phyloP scores from a whole-genome alignment of 2,797 vertebrate genomes.

The Protonibea diacanthus region DNA sequence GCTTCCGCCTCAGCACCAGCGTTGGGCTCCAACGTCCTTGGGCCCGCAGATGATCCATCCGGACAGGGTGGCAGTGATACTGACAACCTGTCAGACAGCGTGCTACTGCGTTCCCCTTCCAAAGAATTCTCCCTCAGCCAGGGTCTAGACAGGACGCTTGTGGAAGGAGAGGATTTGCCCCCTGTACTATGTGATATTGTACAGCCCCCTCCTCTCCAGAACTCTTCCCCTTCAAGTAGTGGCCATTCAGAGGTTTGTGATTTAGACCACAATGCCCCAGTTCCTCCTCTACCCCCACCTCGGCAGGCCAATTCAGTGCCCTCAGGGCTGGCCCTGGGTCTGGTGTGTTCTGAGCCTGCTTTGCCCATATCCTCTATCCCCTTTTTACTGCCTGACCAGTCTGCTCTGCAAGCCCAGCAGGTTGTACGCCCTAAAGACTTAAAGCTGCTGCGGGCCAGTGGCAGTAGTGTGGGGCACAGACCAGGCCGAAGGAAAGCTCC shows the following conservation, averaged over 20 bases:
- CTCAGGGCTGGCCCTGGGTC: slow-evolving; percentile 85
- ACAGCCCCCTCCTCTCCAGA: slow-evolving; percentile 77
- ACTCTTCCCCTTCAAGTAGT: slow-evolving; percentile 87
- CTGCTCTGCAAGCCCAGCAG: slow-evolving; percentile 84
- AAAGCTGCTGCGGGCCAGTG: slow-evolving; percentile 87
- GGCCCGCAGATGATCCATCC: slow-evolving; percentile 58
- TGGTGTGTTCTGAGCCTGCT: slow-evolving; percentile 86
- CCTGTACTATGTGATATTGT: slow-evolving; percentile 72
- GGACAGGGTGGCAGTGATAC: slow-evolving; percentile 87
- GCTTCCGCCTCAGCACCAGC: slow-evolving; percentile 66
- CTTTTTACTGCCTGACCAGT: slow-evolving; percentile 85
- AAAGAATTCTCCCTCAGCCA: slow-evolving; percentile 85
- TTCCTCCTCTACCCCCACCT: slow-evolving; percentile 86
- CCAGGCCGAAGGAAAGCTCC: slow-evolving; percentile 87
- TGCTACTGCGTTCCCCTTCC: slow-evolving; percentile 87
- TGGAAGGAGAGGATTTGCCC: slow-evolving; percentile 85
- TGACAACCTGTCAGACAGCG: slow-evolving; percentile 89
- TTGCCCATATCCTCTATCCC: slow-evolving; percentile 85
- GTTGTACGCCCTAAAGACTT: slow-evolving; percentile 93
- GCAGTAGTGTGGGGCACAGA: slow-evolving; percentile 82
- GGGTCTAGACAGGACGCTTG: slow-evolving; percentile 87
- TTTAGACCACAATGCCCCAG: slow-evolving; percentile 70
- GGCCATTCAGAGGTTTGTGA: slow-evolving; percentile 85
- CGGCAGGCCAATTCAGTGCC: slow-evolving; percentile 86
- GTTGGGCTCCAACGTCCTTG: slow-evolving; percentile 44